Conservation (phyloP, 2,797 vertebrate species). For the Lacerta viridis region DNA sequence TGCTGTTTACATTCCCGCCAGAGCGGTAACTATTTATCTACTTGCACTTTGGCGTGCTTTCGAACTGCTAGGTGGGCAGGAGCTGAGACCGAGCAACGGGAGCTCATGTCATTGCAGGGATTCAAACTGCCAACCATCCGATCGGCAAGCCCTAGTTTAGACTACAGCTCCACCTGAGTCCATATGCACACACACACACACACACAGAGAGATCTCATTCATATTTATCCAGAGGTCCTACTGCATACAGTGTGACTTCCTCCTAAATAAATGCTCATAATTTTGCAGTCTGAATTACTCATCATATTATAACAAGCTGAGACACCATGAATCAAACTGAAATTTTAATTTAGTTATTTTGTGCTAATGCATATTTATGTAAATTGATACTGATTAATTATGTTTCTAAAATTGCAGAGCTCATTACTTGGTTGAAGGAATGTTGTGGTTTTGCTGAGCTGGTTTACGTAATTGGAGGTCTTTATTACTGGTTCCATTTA, state of each 20-base stretch:
- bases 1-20: too few relatives aligned
- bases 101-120: too few relatives aligned
- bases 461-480: neutral
- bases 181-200: too few relatives aligned
- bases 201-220: too few relatives aligned
- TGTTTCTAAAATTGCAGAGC: conserved; percentile 11
- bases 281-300: neutral
- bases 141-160: too few relatives aligned
- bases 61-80: too few relatives aligned
- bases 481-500: neutral
- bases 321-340: conserved; percentile 16
- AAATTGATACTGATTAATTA: conserved; percentile 20
- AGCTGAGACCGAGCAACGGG: too few relatives aligned
- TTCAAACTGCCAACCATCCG: too few relatives aligned
- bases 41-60: too few relatives aligned
- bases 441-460: neutral
- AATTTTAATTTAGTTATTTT: conserved; percentile 11
- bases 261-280: neutral
- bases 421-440: conserved; percentile 16
- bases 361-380: neutral
- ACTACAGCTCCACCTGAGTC: too few relatives aligned
- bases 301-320: neutral
- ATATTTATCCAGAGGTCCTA: neutral
- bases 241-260: neutral
- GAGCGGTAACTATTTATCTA: too few relatives aligned